These are phyloP conservation scores for Diacarnus erythraeanus DNA, from an alignment of 37 sponge, comb jelly and placozoan species.

Conservation along the genomic window DNA sequence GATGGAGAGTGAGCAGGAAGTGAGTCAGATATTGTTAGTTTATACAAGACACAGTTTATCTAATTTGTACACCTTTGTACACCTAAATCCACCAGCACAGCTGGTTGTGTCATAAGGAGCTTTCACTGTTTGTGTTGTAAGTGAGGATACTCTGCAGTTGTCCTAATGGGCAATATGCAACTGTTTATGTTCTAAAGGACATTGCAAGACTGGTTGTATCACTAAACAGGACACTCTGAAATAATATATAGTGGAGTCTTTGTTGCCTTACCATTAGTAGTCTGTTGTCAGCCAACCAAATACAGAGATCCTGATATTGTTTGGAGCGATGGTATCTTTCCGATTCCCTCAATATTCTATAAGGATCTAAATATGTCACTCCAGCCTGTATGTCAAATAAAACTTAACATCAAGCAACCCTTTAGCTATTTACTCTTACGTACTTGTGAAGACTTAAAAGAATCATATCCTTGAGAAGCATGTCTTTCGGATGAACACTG, in stretches of 20 bases:
- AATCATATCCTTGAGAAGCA: background rate
- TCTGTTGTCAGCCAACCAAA: constrained; percentile 49
- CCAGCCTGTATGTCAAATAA: background rate
- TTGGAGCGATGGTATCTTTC: constrained; percentile 15
- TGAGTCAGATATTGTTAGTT: background rate
- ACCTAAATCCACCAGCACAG: no score
- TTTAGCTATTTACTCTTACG: background rate
- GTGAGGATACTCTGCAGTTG: no score
- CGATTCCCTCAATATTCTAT: background rate
- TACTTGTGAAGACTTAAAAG: background rate
- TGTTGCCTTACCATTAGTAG: constrained; percentile 34
- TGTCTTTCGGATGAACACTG: background rate
- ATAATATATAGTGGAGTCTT: no score
- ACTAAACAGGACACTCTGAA: no score
- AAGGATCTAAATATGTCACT: background rate
- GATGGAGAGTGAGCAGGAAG: background rate
- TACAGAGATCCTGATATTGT: constrained; percentile 20
- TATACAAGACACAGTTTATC: background rate
- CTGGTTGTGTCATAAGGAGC: no score
- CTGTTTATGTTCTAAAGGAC: no score
- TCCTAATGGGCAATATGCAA: no score
- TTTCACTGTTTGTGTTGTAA: no score
- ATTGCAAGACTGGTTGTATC: no score
- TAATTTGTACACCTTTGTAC: no score
- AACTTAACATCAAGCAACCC: background rate